Percentiles rank a stretch among this genome's conserved stretches.
These are phyloP conservation scores for Gadopsis bispinosus DNA, from an alignment of 2,797 vertebrate species.

Conservation along the genomic window DNA sequence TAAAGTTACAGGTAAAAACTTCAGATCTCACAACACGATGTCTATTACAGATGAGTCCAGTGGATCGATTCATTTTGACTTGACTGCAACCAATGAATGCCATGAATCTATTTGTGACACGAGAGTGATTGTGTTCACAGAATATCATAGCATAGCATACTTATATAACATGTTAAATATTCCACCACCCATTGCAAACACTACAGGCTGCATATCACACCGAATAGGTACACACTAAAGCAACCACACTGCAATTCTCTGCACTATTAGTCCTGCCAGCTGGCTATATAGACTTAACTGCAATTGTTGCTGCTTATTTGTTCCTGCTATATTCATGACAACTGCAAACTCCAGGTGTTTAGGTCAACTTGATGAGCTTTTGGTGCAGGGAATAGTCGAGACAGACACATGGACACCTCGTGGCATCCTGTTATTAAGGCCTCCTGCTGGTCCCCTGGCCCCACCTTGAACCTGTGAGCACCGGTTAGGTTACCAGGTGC, in stretches of 20 bases:
- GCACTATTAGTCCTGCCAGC: not conserved
- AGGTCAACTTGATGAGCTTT: not conserved
- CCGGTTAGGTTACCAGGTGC: too few relatives aligned
- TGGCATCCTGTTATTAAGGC: not conserved
- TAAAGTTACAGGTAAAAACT: not conserved
- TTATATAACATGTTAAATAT: not conserved
- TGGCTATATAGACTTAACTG: not conserved
- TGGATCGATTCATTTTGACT: too few relatives aligned
- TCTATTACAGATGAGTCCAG: too few relatives aligned
- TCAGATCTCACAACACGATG: too few relatives aligned
- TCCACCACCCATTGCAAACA: too few relatives aligned
- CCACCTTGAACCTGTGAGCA: conserved; percentile 23
- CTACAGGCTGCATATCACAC: not conserved
- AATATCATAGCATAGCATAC: not conserved
- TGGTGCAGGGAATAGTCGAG: not conserved
- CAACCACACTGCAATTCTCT: not conserved
- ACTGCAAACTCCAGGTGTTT: too few relatives aligned
- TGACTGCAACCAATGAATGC: too few relatives aligned
- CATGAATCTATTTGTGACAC: too few relatives aligned
- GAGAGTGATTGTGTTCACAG: not conserved
- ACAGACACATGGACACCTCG: not conserved
- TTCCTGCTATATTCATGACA: not conserved
- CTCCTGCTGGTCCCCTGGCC: conserved; percentile 35
- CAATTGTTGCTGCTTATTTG: too few relatives aligned
- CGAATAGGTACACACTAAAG: not conserved